Evolutionary conservation across 2,888 invertebrate genomes (phyloP).

Genomic region (Protodeltote pygarga): DNA sequence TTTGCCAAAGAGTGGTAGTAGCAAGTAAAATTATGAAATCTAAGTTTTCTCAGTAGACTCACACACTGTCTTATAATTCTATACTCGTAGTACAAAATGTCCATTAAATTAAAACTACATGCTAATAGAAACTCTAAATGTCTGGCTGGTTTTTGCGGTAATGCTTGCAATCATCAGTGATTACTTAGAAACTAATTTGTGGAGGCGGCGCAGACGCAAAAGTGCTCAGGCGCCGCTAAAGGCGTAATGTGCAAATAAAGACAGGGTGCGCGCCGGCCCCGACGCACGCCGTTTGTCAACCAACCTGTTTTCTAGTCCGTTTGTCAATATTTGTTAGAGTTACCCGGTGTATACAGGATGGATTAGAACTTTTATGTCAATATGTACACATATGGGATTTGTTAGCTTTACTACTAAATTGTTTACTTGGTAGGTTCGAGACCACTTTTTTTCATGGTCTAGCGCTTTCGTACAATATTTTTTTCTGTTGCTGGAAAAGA

Average conservation of each 20-base stretch:
- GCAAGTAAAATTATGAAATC: too few species aligned
- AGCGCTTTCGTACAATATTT: too few species aligned
- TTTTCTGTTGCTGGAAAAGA: too few species aligned
- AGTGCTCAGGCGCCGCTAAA: slow-evolving; percentile 52
- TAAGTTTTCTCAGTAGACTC: too few species aligned
- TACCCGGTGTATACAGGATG: slow-evolving; percentile 34
- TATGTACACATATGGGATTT: slow-evolving; percentile 1
- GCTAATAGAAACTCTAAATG: slow-evolving; percentile 34
- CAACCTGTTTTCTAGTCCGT: slow-evolving; percentile 38
- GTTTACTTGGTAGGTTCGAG: too few species aligned
- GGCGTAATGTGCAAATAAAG: slow-evolving; percentile 76
- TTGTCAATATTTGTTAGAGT: slow-evolving; percentile 51
- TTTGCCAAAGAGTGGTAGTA: too few species aligned
- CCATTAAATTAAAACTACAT: slow-evolving; percentile 28
- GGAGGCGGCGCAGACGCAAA: slow-evolving; percentile 32
- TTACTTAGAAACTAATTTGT: slow-evolving; percentile 64
- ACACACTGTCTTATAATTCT: not conserved
- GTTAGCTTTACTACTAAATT: not conserved
- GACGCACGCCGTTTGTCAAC: slow-evolving; percentile 44
- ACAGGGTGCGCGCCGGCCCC: slow-evolving; percentile 55
- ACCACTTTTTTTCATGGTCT: too few species aligned
- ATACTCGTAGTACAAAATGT: slow-evolving; percentile 3
- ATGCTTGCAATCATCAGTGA: slow-evolving; percentile 54
- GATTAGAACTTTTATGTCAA: slow-evolving; percentile 18
- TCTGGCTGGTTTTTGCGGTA: slow-evolving; percentile 44